Conservation (phyloP, 2,113 vertebrate species). For the Epinephelus cyanopodus region DNA sequence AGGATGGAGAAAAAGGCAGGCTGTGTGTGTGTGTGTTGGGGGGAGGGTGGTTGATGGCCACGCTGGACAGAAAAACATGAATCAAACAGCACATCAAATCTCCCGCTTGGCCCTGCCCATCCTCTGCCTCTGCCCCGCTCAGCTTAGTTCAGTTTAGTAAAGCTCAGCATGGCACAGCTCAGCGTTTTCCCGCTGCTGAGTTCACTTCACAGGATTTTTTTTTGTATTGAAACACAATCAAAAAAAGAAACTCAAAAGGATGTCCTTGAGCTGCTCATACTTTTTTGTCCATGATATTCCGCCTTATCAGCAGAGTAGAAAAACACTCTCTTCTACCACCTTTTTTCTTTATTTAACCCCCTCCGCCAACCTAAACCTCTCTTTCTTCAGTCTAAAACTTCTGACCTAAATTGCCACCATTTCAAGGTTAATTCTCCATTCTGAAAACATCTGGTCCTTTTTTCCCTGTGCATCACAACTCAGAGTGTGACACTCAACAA, state of each 20-base stretch:
- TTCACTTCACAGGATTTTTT: slow-evolving; percentile 67
- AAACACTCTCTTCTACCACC: slow-evolving; percentile 16
- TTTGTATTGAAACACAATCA: slow-evolving; percentile 52
- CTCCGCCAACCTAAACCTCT: not conserved
- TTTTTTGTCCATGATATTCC: slow-evolving; percentile 56
- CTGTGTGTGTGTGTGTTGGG: slow-evolving; percentile 19
- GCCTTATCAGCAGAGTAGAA: slow-evolving; percentile 70
- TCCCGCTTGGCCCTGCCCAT: slow-evolving; percentile 51
- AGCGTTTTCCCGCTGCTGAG: slow-evolving; percentile 72
- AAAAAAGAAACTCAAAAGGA: slow-evolving; percentile 68
- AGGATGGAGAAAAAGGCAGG: slow-evolving; percentile 11
- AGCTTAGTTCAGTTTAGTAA: slow-evolving; percentile 62
- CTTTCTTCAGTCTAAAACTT: slow-evolving; percentile 5
- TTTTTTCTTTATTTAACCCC: slow-evolving; percentile 8
- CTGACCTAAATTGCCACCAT: slow-evolving; percentile 3
- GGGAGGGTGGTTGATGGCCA: slow-evolving; percentile 23
- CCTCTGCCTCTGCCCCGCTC: slow-evolving; percentile 42
- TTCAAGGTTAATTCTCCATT: slow-evolving; percentile 38
- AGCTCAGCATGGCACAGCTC: slow-evolving; percentile 70
- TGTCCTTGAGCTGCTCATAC: slow-evolving; percentile 80
- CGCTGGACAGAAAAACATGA: slow-evolving; percentile 62
- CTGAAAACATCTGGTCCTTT: slow-evolving; percentile 43
- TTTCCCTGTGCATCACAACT: slow-evolving; percentile 4
- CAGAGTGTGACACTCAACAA: slow-evolving; percentile 54
- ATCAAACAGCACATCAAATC: slow-evolving; percentile 73